A percentile compares a stretch with the other conserved stretches of the same genome.
These are phyloP conservation scores for Megalonaias nervosa DNA, from an alignment of 1,140 invertebrate genomes.

Conservation along the genomic window DNA sequence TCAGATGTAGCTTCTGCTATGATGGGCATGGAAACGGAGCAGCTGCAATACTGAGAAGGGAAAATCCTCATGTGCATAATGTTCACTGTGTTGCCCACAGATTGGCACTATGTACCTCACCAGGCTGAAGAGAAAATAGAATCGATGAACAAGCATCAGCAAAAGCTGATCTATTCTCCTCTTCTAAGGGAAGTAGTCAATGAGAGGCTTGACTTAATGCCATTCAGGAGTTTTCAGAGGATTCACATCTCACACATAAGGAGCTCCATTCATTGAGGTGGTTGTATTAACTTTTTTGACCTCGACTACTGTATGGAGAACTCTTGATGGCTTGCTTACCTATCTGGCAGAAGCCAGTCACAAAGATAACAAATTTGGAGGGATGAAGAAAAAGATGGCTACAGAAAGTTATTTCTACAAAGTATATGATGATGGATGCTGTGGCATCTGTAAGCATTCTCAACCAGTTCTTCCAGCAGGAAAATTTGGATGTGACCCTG, in stretches of 20 bases:
- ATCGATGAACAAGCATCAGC: constrained; percentile 11
- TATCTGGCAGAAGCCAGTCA: constrained; percentile 2
- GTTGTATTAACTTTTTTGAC: constrained; percentile 21
- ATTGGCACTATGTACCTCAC: constrained; percentile 22
- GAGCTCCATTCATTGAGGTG: constrained; percentile 33
- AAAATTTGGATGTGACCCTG: background rate
- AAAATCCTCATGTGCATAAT: constrained; percentile 29
- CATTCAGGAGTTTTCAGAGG: constrained; percentile 11
- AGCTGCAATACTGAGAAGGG: too few relatives aligned
- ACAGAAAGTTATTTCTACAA: too few relatives aligned
- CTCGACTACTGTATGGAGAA: constrained; percentile 8
- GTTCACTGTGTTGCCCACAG: constrained; percentile 22
- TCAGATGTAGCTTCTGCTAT: too few relatives aligned
- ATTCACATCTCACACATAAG: constrained; percentile 19
- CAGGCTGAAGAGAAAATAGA: constrained; percentile 23
- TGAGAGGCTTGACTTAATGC: background rate
- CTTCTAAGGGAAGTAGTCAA: constrained; percentile 4
- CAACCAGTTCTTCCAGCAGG: constrained; percentile 26
- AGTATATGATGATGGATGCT: background rate
- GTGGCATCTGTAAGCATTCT: constrained; percentile 17
- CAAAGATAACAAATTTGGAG: constrained; percentile 13
- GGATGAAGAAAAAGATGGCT: constrained; percentile 18
- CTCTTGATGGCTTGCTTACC: background rate
- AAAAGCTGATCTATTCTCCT: constrained; percentile 30
- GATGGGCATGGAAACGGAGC: too few relatives aligned